A percentile compares a stretch with the other conserved stretches of the same genome.
Conservation (phyloP, 2,888 invertebrate genomes). For the Drosophila meridiana region DNA sequence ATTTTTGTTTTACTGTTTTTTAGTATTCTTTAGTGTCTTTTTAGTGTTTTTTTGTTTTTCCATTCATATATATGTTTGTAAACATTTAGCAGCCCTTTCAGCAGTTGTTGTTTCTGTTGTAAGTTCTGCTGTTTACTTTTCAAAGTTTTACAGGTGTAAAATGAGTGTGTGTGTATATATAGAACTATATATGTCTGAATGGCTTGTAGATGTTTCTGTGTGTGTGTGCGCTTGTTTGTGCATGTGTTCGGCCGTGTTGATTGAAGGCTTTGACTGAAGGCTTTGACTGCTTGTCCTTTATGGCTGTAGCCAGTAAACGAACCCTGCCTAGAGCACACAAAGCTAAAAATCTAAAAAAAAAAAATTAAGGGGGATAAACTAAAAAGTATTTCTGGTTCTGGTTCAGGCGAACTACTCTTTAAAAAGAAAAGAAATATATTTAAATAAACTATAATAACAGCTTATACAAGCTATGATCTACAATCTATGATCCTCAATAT, state of each 20-base stretch:
- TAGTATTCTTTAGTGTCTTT: neutral
- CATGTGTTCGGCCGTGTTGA: slow-evolving; percentile 22
- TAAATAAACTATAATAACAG: neutral
- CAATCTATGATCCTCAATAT: neutral
- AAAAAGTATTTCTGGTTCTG: neutral
- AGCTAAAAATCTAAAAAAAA: slow-evolving; percentile 13
- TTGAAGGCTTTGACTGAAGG: slow-evolving; percentile 34
- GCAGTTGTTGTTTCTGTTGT: slow-evolving; percentile 23
- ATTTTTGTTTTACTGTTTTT: slow-evolving; percentile 15
- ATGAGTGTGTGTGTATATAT: neutral
- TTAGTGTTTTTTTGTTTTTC: neutral
- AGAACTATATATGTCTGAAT: slow-evolving; percentile 8
- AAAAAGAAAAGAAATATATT: neutral
- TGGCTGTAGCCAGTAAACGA: slow-evolving; percentile 29
- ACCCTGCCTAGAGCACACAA: slow-evolving; percentile 23
- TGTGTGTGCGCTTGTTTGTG: slow-evolving; percentile 11
- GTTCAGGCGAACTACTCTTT: slow-evolving; percentile 12
- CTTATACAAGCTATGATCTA: neutral
- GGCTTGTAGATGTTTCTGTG: neutral
- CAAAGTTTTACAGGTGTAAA: slow-evolving; percentile 40
- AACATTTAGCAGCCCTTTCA: slow-evolving; percentile 60
- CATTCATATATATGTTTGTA: slow-evolving; percentile 41
- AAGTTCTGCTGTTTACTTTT: slow-evolving; percentile 31
- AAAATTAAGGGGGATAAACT: neutral
- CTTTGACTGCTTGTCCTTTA: slow-evolving; percentile 36